phyloP scores from a whole-genome alignment of 2,888 invertebrate genomes.

The Limnephilus auricula region DNA sequence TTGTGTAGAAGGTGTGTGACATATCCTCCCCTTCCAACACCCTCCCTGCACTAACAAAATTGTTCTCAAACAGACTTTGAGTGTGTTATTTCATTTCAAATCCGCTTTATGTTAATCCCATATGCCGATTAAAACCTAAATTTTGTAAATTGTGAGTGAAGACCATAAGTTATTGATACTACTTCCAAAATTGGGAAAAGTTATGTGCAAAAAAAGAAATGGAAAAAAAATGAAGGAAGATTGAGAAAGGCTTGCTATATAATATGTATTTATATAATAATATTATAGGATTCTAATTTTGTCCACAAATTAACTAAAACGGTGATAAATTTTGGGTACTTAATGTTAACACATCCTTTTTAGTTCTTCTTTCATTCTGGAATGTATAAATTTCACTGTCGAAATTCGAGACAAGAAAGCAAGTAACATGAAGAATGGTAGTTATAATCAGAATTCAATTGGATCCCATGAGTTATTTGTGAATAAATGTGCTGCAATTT shows the following conservation, averaged over 20 bases:
- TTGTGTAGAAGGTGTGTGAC: too few species aligned
- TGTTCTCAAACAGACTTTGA: too few species aligned
- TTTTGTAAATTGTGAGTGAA: too few species aligned
- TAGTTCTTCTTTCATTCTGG: neutral
- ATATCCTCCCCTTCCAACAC: too few species aligned
- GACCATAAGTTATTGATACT: too few species aligned
- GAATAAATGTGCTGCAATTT: neutral
- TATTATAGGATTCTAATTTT: neutral
- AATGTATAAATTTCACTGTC: neutral
- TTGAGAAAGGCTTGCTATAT: neutral
- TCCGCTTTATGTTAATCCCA: too few species aligned
- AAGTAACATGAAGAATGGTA: neutral
- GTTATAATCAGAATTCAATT: neutral
- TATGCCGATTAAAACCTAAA: too few species aligned
- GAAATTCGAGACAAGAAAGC: neutral
- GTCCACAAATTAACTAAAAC: neutral
- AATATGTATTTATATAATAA: neutral
- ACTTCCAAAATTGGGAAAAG: too few species aligned
- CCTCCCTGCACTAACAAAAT: too few species aligned
- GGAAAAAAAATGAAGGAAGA: too few species aligned
- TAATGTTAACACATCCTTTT: neutral
- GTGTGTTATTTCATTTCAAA: too few species aligned
- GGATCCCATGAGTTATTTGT: neutral
- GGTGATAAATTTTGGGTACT: neutral
- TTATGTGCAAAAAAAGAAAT: too few species aligned